A percentile compares a stretch with the other conserved stretches of the same genome.
phyloP scores from a whole-genome alignment of 2,113 vertebrate species.

The Calonectris borealis region DNA sequence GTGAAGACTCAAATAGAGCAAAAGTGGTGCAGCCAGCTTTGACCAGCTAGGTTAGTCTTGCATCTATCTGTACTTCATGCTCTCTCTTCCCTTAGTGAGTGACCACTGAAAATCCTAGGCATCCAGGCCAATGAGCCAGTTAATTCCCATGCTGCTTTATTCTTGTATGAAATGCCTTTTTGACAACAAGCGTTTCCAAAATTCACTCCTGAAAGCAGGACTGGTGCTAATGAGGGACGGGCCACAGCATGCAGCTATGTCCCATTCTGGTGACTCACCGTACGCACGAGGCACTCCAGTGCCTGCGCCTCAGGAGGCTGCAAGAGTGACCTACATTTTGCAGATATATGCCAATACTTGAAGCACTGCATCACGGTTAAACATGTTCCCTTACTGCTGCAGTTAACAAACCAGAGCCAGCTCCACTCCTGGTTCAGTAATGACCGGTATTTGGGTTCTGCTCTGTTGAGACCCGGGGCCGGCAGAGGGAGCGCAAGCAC shows the following conservation, averaged over 20 bases:
- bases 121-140: background rate
- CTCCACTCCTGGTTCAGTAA: background rate
- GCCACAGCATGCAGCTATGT: background rate
- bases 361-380: accelerated
- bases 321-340: background rate
- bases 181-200: background rate
- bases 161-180: background rate
- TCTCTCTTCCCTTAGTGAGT: background rate
- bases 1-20: background rate
- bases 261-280: background rate
- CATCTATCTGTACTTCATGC: background rate
- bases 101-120: background rate
- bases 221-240: accelerated
- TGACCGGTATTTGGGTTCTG: background rate
- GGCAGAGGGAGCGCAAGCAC: background rate
- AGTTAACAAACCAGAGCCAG: background rate
- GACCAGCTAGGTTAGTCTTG: background rate
- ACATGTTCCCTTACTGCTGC: background rate
- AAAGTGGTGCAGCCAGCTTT: background rate
- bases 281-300: accelerated
- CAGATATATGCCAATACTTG: background rate
- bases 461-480: background rate
- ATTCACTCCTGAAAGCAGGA: background rate
- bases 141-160: background rate
- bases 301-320: background rate